Conservation (phyloP, 2,888 invertebrate genomes). For the Eulithis testata region DNA sequence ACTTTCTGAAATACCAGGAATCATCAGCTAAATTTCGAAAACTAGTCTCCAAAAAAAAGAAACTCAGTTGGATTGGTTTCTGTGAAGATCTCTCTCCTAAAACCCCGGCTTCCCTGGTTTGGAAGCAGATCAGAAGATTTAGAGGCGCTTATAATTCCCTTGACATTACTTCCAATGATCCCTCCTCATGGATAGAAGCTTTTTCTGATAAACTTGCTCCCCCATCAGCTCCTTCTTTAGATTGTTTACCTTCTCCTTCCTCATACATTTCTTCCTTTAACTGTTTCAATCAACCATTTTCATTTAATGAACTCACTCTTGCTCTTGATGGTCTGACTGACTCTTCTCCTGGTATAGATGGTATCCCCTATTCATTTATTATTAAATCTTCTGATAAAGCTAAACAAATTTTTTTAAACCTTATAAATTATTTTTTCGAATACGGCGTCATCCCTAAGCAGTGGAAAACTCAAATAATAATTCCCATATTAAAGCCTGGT, state of each 20-base stretch:
- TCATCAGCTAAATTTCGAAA: conserved; percentile 9
- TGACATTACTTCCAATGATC: conserved; percentile 15
- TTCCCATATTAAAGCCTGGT: conserved; percentile 43
- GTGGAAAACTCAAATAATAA: conserved; percentile 43
- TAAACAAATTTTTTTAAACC: conserved; percentile 3
- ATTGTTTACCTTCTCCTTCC: conserved; percentile 1
- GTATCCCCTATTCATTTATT: conserved; percentile 27
- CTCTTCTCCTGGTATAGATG: conserved; percentile 26
- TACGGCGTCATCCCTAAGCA: conserved; percentile 22
- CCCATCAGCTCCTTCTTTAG: conserved; percentile 1
- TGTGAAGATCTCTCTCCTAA: conserved; percentile 28
- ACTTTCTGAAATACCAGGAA: conserved; percentile 12
- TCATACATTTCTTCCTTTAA: background rate
- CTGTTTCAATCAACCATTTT: conserved; percentile 4
- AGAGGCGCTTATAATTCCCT: conserved; percentile 13
- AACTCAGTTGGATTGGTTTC: conserved; percentile 22
- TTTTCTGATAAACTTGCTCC: conserved; percentile 22
- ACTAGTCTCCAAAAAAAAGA: conserved; percentile 17
- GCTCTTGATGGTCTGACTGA: conserved; percentile 20
- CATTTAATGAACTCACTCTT: conserved; percentile 12
- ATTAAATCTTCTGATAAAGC: conserved; percentile 11
- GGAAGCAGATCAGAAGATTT: conserved; percentile 25
- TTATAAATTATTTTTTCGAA: conserved; percentile 13
- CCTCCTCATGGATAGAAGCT: conserved; percentile 11
- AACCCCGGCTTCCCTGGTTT: conserved; percentile 22